A percentile compares a stretch with the other conserved stretches of the same genome.
Conservation (phyloP, 2,113 vertebrate species). For the Lepus americanus region DNA sequence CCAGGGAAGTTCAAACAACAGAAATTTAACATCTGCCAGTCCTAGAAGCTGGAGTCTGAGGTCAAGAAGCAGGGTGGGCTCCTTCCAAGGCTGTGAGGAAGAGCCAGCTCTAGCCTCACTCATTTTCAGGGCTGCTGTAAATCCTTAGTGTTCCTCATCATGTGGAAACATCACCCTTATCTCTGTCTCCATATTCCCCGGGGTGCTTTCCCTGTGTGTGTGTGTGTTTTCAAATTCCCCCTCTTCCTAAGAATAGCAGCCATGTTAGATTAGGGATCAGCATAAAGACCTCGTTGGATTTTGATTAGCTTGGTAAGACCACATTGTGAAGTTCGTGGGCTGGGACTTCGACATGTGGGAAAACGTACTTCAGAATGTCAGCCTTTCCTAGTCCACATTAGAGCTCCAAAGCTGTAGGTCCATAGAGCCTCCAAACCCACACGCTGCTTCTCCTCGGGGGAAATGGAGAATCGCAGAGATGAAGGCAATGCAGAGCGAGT, state of each 20-base stretch:
- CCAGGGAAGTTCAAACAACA: background rate
- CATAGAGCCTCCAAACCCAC: no score
- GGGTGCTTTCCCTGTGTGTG: background rate
- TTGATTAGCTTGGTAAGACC: background rate
- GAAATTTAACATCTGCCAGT: background rate
- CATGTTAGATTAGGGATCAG: background rate
- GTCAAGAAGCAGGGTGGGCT: background rate
- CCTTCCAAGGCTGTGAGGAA: background rate
- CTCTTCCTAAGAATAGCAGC: background rate
- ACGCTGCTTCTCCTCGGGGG: rapidly evolving
- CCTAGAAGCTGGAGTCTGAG: background rate
- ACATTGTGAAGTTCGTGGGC: background rate
- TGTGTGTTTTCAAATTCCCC: background rate
- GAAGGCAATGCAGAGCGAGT: background rate
- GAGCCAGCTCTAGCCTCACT: background rate
- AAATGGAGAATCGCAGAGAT: background rate
- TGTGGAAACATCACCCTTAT: background rate
- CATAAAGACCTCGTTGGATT: background rate
- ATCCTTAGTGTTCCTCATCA: background rate
- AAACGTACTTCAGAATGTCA: background rate
- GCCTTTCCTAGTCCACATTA: background rate
- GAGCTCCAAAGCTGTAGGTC: background rate
- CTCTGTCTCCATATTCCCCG: background rate
- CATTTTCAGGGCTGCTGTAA: background rate
- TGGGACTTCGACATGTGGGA: background rate